A percentile compares a stretch with the other conserved stretches of the same genome.
These are phyloP conservation scores for Ormyrus rosae DNA, from an alignment of 2,888 invertebrate species.

Conservation along the genomic window DNA sequence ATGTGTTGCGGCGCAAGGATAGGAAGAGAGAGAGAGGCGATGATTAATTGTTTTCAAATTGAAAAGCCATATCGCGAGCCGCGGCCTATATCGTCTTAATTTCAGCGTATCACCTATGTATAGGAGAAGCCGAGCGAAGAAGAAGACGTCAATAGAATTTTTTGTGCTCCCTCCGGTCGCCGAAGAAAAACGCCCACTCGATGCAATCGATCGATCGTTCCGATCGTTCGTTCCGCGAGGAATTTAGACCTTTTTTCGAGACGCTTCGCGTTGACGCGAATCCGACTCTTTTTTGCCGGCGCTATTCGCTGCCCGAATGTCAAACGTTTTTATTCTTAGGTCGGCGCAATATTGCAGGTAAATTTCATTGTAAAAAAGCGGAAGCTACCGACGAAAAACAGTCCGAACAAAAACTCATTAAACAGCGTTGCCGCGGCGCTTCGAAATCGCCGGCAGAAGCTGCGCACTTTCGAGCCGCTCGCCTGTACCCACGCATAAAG, in stretches of 20 bases:
- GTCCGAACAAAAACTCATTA: too few relatives aligned
- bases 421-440: too few relatives aligned
- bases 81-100: constrained; percentile 51
- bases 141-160: constrained; percentile 46
- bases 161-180: background rate
- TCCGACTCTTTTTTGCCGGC: constrained; percentile 2
- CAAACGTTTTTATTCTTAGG: constrained; percentile 8
- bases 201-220: constrained; percentile 39
- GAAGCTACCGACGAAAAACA: too few relatives aligned
- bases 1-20: background rate
- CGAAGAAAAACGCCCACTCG: constrained; percentile 41
- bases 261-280: constrained; percentile 12
- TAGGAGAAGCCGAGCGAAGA: background rate
- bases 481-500: constrained; percentile 4
- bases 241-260: constrained; percentile 6
- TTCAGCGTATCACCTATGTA: constrained; percentile 43
- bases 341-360: background rate
- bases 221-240: constrained; percentile 28
- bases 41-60: constrained; percentile 75
- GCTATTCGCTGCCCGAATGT: background rate
- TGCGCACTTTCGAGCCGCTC: constrained; percentile 2
- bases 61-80: constrained; percentile 64
- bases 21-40: constrained; percentile 28
- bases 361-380: background rate
- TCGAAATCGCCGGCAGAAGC: background rate